A percentile compares a stretch with the other conserved stretches of the same genome.
phyloP scores from a whole-genome alignment of 1,140 invertebrate genomes.

The Ooceraea biroi region DNA sequence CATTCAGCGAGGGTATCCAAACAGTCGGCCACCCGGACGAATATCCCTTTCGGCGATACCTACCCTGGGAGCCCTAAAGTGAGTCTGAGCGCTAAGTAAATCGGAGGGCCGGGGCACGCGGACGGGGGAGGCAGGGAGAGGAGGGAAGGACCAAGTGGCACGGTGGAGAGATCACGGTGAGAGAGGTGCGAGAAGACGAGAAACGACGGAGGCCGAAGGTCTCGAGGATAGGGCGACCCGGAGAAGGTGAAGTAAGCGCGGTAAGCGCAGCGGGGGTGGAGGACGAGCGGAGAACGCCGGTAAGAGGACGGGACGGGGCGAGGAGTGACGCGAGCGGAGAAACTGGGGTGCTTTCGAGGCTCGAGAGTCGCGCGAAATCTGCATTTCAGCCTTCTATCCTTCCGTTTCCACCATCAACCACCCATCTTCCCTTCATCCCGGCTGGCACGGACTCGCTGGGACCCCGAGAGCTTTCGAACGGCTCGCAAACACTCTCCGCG shows the following conservation, averaged over 20 bases:
- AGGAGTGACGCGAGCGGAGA: conserved; percentile 69
- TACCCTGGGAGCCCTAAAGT: conserved; percentile 67
- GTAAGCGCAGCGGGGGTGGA: conserved; percentile 61
- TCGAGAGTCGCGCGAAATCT: conserved; percentile 83
- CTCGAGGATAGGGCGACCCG: conserved; percentile 36
- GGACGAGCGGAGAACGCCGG: conserved; percentile 48
- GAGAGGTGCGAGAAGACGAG: conserved; percentile 52
- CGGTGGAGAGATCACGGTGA: conserved; percentile 52
- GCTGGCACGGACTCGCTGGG: conserved; percentile 53
- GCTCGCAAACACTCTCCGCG: conserved; percentile 83
- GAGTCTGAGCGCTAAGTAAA: conserved; percentile 80
- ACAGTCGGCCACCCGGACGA: conserved; percentile 21
- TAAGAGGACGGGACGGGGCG: no score
- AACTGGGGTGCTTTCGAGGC: conserved; percentile 75
- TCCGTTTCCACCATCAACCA: conserved; percentile 72
- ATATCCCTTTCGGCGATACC: conserved; percentile 42
- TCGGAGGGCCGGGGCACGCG: conserved; percentile 57
- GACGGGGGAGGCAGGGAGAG: no score
- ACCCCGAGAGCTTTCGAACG: conserved; percentile 84
- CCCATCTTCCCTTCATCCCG: not conserved
- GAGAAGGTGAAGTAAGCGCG: conserved; percentile 66
- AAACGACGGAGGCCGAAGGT: conserved; percentile 48
- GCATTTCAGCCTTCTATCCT: conserved; percentile 84
- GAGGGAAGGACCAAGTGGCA: no score
- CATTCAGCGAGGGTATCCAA: conserved; percentile 16